Evolutionary conservation across 2,888 invertebrate species (phyloP), one percentile per base, ranked within the genome.

Genomic region (Drosophila merina): DNA sequence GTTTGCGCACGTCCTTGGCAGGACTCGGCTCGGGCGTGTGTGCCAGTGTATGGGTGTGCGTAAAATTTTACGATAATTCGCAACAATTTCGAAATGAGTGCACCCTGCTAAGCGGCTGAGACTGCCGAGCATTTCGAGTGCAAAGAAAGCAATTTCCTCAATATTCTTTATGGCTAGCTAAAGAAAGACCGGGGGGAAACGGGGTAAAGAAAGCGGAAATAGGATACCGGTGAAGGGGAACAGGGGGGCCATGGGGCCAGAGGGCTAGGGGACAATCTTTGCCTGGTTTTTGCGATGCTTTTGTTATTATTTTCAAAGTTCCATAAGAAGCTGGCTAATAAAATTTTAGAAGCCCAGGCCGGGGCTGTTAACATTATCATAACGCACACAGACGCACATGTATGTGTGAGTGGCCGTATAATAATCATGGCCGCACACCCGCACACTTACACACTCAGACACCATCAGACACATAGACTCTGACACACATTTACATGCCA

Each of bases 61-160:
- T 85, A 82, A 79, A 85, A 73, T 85, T 87, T 85, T 78, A 85
- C 75, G 85, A 85, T 85, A 87, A 87, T 87, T 75, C 77, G 75
- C 75, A 85, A 78, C 85, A 85, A 82, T 82, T 82, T 79, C 73
- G 77, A 85, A 85, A 87, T 78, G 77, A 82, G 79, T 73, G 75
- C 67, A 72, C 60, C 72, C 76, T 70, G 71, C 62, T 57, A 69
- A 57, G 77, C 63, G 75, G 38, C 50, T 51, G 47, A 67, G 38
- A 47, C 55, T 63, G 62, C 47, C 33, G 78, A 73, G 75, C 67
- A 75, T 72, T 71, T 49, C 60, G 72, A 86, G 74, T 84, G 84
- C 75, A 76, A 86, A 84, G 78, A 76, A 83, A 84, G 78, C 75
- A 84, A 84, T 84, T 84, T 84, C 74, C 79, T 72, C 81, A 81